These are phyloP conservation scores for Megastigmus dorsalis DNA, from an alignment of 2,888 invertebrate species.

Conservation along the genomic window DNA sequence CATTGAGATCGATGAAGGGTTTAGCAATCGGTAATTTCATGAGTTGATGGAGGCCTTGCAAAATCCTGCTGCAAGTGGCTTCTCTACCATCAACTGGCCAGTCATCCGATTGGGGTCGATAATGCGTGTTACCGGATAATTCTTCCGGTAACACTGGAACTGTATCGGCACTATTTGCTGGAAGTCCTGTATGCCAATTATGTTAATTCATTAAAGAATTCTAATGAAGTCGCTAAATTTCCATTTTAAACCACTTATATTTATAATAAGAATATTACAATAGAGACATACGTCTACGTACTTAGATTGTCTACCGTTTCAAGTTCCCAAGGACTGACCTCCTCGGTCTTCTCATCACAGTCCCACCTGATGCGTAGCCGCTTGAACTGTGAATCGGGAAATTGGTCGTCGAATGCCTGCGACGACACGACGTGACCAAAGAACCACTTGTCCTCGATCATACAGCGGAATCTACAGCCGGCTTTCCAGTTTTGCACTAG, in stretches of 20 bases:
- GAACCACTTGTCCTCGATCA: constrained; percentile 98
- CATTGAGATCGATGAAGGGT: constrained; percentile 94
- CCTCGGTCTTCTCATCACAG: constrained; percentile 92
- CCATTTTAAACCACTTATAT: no score
- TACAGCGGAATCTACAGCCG: constrained; percentile 89
- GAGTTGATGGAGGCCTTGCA: constrained; percentile 82
- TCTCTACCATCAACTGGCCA: constrained; percentile 89
- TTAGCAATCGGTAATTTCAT: constrained; percentile 94
- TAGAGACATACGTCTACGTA: no score
- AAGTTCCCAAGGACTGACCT: constrained; percentile 96
- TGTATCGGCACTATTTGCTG: background rate
- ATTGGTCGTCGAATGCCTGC: constrained; percentile 80
- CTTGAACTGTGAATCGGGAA: constrained; percentile 85
- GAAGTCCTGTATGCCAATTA: background rate
- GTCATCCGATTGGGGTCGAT: constrained; percentile 84
- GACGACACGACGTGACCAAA: constrained; percentile 86
- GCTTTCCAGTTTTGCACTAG: constrained; percentile 81
- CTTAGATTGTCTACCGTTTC: constrained; percentile 87
- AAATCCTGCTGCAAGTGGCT: constrained; percentile 82
- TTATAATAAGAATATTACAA: no score
- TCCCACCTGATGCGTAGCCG: constrained; percentile 87
- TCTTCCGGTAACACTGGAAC: constrained; percentile 78
- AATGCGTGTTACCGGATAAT: constrained; percentile 84
- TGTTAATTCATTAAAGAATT: background rate
- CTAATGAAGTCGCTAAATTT: no score